Evolutionary conservation across 2,113 vertebrate species (phyloP).

Genomic region (Seriola aureovittata): DNA sequence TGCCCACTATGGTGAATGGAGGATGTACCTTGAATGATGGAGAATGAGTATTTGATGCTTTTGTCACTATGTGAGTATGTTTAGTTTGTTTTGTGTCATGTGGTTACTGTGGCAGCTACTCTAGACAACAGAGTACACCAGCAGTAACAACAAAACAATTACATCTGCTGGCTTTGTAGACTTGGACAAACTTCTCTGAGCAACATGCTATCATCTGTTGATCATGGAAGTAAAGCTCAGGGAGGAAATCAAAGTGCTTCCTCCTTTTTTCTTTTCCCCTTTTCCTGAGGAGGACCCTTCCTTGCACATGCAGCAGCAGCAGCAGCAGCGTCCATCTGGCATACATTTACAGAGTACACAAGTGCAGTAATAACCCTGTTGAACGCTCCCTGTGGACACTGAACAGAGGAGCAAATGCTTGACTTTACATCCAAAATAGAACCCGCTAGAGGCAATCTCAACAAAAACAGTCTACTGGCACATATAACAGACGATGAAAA

Average conservation of each 20-base stretch:
- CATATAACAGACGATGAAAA: constrained; percentile 56
- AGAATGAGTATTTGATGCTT: constrained; percentile 27
- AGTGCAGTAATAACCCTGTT: constrained; percentile 76
- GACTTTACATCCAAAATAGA: constrained; percentile 80
- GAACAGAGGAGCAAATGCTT: constrained; percentile 76
- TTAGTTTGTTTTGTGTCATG: constrained; percentile 36
- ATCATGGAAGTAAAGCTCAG: constrained; percentile 63
- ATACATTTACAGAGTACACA: constrained; percentile 80
- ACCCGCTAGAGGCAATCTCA: constrained; percentile 57
- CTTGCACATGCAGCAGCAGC: constrained; percentile 49
- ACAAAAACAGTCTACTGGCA: constrained; percentile 64
- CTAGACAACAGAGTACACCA: constrained; percentile 15
- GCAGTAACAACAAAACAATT: constrained; percentile 26
- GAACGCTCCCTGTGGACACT: constrained; percentile 70
- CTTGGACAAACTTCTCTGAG: constrained; percentile 11
- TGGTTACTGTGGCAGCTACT: constrained; percentile 53
- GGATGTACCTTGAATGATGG: not conserved
- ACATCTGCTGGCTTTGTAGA: constrained; percentile 30
- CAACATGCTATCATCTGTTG: constrained; percentile 52
- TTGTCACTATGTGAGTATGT: constrained; percentile 15
- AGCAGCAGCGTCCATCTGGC: constrained; percentile 77
- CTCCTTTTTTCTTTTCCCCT: constrained; percentile 59
- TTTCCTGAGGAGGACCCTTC: constrained; percentile 48
- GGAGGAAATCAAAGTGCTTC: constrained; percentile 70
- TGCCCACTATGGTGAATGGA: not conserved